Conservation (phyloP, 2,113 vertebrate genomes). For the Sinocyclocheilus grahami region DNA sequence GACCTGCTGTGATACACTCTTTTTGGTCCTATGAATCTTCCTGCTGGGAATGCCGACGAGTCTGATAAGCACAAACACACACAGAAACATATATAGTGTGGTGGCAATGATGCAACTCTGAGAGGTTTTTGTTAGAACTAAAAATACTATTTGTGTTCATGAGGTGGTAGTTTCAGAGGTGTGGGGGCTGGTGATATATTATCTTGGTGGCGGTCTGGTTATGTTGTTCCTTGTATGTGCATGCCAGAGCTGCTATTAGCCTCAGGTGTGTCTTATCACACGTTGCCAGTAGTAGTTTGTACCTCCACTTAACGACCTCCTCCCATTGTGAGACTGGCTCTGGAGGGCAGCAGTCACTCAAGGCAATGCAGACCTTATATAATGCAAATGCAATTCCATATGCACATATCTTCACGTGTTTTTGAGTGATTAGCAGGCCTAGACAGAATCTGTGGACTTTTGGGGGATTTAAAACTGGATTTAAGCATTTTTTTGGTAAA, state of each 20-base stretch:
- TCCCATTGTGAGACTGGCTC: background rate
- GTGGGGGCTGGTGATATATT: background rate
- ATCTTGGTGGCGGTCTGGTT: background rate
- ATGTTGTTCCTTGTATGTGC: background rate
- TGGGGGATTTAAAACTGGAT: background rate
- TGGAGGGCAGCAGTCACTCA: background rate
- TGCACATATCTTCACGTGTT: background rate
- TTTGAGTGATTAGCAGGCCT: background rate
- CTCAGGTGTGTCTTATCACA: background rate
- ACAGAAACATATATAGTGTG: background rate
- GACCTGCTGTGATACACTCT: constrained; percentile 62
- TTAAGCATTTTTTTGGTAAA: background rate
- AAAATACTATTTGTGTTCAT: constrained; percentile 25
- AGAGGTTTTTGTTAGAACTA: background rate
- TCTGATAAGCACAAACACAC: constrained; percentile 67
- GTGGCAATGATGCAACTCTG: background rate
- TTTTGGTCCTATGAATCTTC: constrained; percentile 74
- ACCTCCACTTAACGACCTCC: background rate
- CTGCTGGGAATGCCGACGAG: constrained; percentile 70
- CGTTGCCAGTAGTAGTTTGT: background rate
- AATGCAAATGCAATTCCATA: background rate
- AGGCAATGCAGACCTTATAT: background rate
- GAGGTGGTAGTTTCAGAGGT: background rate
- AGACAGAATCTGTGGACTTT: background rate
- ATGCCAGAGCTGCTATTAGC: background rate